Percentiles rank a stretch among this genome's conserved stretches.
Evolutionary conservation across 1,140 invertebrate species (phyloP).

Genomic region (Brachionus calyciflorus): DNA sequence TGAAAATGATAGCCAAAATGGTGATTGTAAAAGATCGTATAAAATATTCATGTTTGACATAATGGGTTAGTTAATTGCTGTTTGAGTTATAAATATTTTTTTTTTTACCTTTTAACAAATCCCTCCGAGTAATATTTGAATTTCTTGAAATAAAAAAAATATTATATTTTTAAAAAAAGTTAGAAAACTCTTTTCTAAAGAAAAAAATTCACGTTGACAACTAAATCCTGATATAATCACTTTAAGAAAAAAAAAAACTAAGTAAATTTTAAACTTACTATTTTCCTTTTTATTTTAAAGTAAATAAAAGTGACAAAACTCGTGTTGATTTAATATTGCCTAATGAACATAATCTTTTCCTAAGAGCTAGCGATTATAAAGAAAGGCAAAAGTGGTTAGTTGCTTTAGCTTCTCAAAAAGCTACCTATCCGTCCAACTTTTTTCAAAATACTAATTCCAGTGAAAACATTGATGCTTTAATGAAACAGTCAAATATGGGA

Average conservation of each 20-base stretch:
- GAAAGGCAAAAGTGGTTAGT: conserved; percentile 46
- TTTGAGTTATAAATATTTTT: too few relatives aligned
- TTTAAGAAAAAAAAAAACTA: too few relatives aligned
- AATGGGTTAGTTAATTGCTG: too few relatives aligned
- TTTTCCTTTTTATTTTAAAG: background rate
- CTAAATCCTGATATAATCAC: too few relatives aligned
- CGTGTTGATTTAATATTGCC: conserved; percentile 4
- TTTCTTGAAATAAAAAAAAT: too few relatives aligned
- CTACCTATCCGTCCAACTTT: background rate
- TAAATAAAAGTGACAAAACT: conserved; percentile 1
- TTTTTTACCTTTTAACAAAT: background rate
- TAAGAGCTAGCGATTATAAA: conserved; percentile 10
- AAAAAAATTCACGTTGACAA: too few relatives aligned
- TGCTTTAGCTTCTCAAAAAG: conserved; percentile 44
- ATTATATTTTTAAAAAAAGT: background rate
- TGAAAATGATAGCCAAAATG: conserved; percentile 24
- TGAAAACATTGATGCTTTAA: background rate
- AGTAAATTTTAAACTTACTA: too few relatives aligned
- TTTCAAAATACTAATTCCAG: background rate
- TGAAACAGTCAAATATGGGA: background rate
- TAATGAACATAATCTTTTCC: conserved; percentile 8
- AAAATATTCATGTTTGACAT: conserved; percentile 39
- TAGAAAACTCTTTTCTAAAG: background rate
- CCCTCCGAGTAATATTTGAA: too few relatives aligned
- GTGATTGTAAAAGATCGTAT: conserved; percentile 21